Conservation (phyloP, 2,797 vertebrate species). For the Knipowitschia caucasica region DNA sequence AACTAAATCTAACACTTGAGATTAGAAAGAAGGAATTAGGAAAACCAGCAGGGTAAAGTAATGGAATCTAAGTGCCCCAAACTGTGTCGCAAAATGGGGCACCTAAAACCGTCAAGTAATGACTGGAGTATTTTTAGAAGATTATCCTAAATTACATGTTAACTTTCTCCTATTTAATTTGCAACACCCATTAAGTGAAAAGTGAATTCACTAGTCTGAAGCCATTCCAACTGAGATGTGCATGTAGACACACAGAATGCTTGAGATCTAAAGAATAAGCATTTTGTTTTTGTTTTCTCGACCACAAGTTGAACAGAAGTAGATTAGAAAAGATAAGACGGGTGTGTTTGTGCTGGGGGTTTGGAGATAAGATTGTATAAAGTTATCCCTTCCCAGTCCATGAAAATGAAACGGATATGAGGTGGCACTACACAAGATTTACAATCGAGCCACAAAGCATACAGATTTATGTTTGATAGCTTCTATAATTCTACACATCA, state of each 20-base stretch:
- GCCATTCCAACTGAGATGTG: not conserved
- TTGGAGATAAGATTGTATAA: not conserved
- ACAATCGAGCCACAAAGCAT: not conserved
- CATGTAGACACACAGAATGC: not conserved
- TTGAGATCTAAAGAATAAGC: not conserved
- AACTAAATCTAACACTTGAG: not conserved
- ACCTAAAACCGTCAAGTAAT: slow-evolving; percentile 9
- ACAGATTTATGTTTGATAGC: slow-evolving; percentile 2
- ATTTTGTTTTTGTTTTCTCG: not conserved
- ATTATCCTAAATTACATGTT: slow-evolving; percentile 9
- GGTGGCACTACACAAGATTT: not conserved
- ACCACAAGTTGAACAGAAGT: no score
- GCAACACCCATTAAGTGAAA: slow-evolving; percentile 4
- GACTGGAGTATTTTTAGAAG: slow-evolving; percentile 2
- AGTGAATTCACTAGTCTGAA: slow-evolving; percentile 1
- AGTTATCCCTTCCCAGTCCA: not conserved
- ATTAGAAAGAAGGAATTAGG: slow-evolving; percentile 3
- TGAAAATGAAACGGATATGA: slow-evolving; percentile 2
- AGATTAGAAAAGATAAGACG: no score
- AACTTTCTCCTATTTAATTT: slow-evolving; percentile 1
- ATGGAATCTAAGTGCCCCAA: not conserved
- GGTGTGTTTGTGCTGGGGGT: no score
- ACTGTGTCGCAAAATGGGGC: slow-evolving; percentile 6
- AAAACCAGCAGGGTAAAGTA: not conserved
- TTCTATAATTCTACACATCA: not conserved